These are phyloP conservation scores for Drosophila elegans DNA, from an alignment of 1,140 invertebrate species.

Conservation along the genomic window DNA sequence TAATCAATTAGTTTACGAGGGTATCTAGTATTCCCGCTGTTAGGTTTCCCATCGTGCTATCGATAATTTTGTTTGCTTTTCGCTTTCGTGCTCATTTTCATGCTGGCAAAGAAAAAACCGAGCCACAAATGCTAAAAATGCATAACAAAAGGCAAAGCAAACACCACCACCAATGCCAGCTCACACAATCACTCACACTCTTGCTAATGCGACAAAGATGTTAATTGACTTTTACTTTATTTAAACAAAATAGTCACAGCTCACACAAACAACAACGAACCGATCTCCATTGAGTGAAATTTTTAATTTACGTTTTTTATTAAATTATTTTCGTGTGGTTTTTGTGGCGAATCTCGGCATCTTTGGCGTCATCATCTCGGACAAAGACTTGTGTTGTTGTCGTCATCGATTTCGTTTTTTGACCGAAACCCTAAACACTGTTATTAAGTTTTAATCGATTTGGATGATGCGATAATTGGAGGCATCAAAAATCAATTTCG, in stretches of 20 bases:
- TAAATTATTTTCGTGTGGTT: constrained; percentile 2
- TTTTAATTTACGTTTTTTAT: constrained; percentile 52
- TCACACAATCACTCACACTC: constrained; percentile 24
- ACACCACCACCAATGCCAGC: constrained; percentile 11
- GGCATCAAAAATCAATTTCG: constrained; percentile 30
- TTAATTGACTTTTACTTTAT: constrained; percentile 83
- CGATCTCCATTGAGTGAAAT: constrained; percentile 58
- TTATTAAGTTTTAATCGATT: constrained; percentile 41
- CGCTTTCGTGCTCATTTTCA: constrained; percentile 47
- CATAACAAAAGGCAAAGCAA: constrained; percentile 61
- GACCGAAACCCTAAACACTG: constrained; percentile 8
- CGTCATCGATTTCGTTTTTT: constrained; percentile 46
- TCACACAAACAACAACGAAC: constrained; percentile 16
- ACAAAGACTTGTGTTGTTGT: constrained; percentile 13
- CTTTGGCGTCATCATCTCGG: constrained; percentile 1
- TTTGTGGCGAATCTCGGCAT: not conserved
- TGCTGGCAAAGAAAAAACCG: constrained; percentile 22
- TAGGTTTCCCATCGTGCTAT: constrained; percentile 6
- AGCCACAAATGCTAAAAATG: constrained; percentile 56
- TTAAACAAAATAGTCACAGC: constrained; percentile 74
- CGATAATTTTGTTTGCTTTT: constrained; percentile 23
- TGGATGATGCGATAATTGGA: constrained; percentile 37
- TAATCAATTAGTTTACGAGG: not conserved
- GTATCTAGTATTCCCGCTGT: not conserved
- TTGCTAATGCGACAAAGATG: constrained; percentile 80